phyloP scores from a whole-genome alignment of 2,888 invertebrate genomes.

The Sympetrum striolatum region DNA sequence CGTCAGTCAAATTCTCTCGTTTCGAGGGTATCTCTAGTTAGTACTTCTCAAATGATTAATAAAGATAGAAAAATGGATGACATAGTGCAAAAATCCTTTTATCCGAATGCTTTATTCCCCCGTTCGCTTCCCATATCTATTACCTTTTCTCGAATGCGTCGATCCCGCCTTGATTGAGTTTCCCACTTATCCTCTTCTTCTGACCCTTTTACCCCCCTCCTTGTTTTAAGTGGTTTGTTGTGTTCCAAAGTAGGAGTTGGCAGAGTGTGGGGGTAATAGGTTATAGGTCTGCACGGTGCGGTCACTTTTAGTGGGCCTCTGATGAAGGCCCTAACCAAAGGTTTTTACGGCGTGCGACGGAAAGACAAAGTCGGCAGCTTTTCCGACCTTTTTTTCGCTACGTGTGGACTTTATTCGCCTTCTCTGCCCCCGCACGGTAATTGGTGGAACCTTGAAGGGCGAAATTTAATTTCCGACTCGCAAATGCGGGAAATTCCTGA shows the following conservation, averaged over 20 bases:
- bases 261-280: background rate
- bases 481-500: background rate
- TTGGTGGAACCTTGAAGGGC: background rate
- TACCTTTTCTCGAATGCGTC: no score
- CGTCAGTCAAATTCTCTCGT: no score
- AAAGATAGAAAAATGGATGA: no score
- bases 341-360: background rate
- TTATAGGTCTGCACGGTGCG: background rate
- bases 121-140: no score
- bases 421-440: background rate
- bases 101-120: no score
- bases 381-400: background rate
- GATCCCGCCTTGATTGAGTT: background rate
- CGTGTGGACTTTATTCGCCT: background rate
- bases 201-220: background rate
- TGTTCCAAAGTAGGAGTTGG: slow-evolving; percentile 6
- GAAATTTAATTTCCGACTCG: background rate
- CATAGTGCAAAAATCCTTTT: no score
- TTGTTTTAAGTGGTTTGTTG: slow-evolving; percentile 41
- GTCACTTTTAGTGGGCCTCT: background rate
- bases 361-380: background rate
- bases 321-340: background rate
- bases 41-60: no score
- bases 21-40: no score
- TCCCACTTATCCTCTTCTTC: background rate